Base-by-base conservation (phyloP, 2,888 invertebrate genomes). In the Parnassius apollo region DNA sequence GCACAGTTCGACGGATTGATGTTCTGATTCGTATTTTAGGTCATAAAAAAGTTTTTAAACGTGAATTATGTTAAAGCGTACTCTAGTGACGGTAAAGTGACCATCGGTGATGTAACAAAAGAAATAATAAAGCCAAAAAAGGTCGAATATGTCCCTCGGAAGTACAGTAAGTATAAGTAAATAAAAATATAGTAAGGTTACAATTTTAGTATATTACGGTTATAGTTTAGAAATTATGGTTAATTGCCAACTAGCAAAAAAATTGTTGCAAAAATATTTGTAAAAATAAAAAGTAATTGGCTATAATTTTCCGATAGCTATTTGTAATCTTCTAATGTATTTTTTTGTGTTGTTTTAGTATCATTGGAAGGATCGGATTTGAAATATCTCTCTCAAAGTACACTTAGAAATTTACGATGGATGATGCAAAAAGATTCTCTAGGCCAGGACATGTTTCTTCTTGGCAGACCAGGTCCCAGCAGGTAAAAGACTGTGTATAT, bases 341-440 rank as follows among this genome's bases (percentile, higher is more conserved):
- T 35, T 4, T 12, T 25, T 13, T 52, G 7, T 8, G 1, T 49
- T 8, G 46, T 49, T 49, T 63, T 81, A 91, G 89, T 92, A 68
- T 82, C 90, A 68, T 80, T 92, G 68, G 83, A 89, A 57, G 78
- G 85, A 57, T 75, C 91, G 80, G 94, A 95, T 72, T 80, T 92
- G 13, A 92, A 93, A 62, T 85, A 93, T 58, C 77, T 94, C 59
- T 93, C 94, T 18, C 97, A 97, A 86, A 95, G 95, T 65, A 93
- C 94, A 0, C 85, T 98, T 7, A 93, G 95, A 66, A 96, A 98
- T 81, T 87, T 99, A 71, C 93, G 96, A 93, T 99, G 99, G 99
- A 97, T 99, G 94, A 94, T 98, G 91, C 98, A 99, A 81, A 99
- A 99, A 82, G 98, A 99, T 84, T 80, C 94, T 35, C 88, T 99